These are phyloP conservation scores for Drosophila birchii DNA, from an alignment of 2,888 invertebrate species.

Conservation along the genomic window DNA sequence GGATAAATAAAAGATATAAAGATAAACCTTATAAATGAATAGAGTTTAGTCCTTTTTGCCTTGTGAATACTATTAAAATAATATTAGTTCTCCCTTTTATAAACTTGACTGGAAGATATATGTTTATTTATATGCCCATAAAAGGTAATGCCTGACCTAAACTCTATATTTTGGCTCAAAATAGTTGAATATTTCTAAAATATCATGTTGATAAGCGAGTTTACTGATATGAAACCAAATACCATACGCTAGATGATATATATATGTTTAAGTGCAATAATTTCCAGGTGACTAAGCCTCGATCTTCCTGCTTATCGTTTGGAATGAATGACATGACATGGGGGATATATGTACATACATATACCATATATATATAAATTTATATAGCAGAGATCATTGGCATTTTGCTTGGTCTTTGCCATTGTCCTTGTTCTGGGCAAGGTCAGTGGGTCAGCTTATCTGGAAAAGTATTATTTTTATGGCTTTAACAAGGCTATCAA, in stretches of 20 bases:
- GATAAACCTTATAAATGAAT: neutral
- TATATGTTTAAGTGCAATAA: neutral
- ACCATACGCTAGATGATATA: neutral
- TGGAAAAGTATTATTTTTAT: slow-evolving; percentile 7
- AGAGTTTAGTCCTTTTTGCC: neutral
- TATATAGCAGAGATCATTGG: slow-evolving; percentile 2
- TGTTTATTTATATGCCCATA: neutral
- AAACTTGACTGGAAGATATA: too few species aligned
- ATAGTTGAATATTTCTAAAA: neutral
- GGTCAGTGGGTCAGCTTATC: slow-evolving; percentile 9
- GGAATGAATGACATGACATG: neutral
- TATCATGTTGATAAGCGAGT: slow-evolving; percentile 24
- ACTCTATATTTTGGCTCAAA: neutral
- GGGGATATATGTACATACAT: too few species aligned
- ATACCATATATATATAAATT: too few species aligned
- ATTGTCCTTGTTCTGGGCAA: neutral
- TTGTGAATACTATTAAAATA: too few species aligned
- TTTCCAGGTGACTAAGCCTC: slow-evolving; percentile 15
- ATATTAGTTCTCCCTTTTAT: too few species aligned
- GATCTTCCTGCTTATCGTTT: slow-evolving; percentile 5
- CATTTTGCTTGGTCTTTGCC: neutral
- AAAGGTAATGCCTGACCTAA: neutral
- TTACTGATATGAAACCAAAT: slow-evolving; percentile 10
- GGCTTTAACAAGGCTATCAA: slow-evolving; percentile 1
- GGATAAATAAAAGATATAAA: neutral